These are phyloP conservation scores for Zootermopsis nevadensis DNA, from an alignment of 2,888 invertebrate species.

Conservation along the genomic window DNA sequence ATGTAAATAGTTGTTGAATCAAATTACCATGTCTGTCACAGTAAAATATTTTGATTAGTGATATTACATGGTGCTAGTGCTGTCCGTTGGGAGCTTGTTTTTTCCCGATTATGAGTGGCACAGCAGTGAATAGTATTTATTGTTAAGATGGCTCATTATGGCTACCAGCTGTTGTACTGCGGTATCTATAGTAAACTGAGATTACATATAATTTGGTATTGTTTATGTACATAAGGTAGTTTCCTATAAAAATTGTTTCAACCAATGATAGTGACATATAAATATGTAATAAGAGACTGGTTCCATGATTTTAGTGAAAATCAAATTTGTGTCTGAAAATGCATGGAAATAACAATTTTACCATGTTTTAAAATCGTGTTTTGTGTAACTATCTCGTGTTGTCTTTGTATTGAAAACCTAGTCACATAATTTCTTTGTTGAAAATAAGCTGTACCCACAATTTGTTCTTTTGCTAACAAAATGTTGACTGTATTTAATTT, in stretches of 20 bases:
- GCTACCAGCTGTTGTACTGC: neutral
- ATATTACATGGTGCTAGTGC: neutral
- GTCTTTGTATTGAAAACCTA: neutral
- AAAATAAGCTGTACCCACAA: neutral
- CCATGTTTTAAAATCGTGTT: neutral
- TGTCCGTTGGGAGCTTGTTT: neutral
- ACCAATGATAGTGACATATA: neutral
- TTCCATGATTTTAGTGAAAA: neutral
- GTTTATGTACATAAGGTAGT: neutral
- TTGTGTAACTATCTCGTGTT: neutral
- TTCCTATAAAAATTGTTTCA: constrained; percentile 15
- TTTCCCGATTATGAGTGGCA: neutral
- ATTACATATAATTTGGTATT: neutral
- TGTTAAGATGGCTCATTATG: neutral
- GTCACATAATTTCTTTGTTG: neutral
- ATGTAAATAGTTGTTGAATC: neutral
- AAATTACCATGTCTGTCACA: neutral
- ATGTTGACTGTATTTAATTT: constrained; percentile 3
- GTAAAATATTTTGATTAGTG: neutral
- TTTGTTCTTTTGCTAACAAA: constrained; percentile 4
- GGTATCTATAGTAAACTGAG: neutral
- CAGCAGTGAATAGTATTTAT: constrained; percentile 16
- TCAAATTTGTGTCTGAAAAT: neutral
- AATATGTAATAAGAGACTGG: neutral
- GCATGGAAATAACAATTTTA: neutral